Evolutionary conservation across 2,888 invertebrate species (phyloP).

Genomic region (Trisateles emortualis): DNA sequence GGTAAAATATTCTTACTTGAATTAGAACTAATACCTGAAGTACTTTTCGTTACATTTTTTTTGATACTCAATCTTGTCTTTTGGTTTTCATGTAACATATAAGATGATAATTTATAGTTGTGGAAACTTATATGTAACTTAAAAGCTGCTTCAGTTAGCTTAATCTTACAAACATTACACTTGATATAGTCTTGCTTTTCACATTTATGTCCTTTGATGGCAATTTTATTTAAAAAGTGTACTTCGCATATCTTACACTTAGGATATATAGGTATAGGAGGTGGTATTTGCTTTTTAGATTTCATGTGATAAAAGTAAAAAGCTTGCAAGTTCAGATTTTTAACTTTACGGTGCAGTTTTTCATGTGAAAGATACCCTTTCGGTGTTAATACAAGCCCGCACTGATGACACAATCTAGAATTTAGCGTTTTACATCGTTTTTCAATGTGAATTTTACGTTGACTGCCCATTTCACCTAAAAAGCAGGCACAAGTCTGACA

Average conservation of each 20-base stretch:
- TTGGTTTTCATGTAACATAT: conserved; percentile 17
- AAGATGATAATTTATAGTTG: conserved; percentile 47
- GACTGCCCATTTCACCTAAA: conserved; percentile 43
- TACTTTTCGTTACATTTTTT: neutral
- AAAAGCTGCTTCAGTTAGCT: conserved; percentile 60
- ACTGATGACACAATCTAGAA: conserved; percentile 56
- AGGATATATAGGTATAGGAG: conserved; percentile 68
- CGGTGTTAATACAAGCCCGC: conserved; percentile 65
- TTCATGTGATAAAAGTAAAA: conserved; percentile 65
- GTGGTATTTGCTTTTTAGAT: conserved; percentile 54
- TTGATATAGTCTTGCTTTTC: conserved; percentile 51
- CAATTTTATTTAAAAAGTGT: conserved; percentile 60
- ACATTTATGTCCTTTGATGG: conserved; percentile 58
- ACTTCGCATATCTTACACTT: conserved; percentile 63
- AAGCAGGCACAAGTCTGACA: conserved; percentile 68
- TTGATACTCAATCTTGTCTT: conserved; percentile 14
- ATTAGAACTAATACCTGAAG: neutral
- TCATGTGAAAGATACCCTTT: conserved; percentile 54
- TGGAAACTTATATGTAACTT: conserved; percentile 72
- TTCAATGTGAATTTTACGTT: conserved; percentile 52
- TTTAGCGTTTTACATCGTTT: conserved; percentile 52
- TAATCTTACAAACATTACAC: conserved; percentile 64
- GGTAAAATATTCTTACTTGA: neutral
- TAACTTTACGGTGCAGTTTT: conserved; percentile 53
- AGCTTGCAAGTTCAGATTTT: conserved; percentile 58